Base-by-base conservation (phyloP, 1,140 invertebrate genomes). In the Contarinia nasturtii region DNA sequence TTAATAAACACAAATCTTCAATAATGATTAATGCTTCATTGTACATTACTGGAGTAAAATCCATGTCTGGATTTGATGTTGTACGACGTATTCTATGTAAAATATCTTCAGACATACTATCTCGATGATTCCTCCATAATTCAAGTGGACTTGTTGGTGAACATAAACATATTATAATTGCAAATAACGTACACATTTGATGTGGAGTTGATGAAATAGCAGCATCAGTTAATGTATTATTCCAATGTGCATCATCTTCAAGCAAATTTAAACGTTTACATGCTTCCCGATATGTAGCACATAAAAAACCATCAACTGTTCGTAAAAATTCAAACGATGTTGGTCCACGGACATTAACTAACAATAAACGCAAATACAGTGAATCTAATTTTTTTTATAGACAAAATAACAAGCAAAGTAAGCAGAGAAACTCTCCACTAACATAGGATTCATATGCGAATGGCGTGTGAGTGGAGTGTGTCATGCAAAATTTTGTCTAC, bases 101-200 rank as follows among this genome's bases (percentile, higher is more conserved):
- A 47, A 49, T 44, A 52, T 58, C 48, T 20, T 51, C 50, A 52
- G 37, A 48, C 54, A 60, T 51, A 53, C 53, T 38, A 54, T 55
- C 45, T 57, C 54, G 55, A 50, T 59, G 59, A 55, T 64, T 58
- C 47, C 57, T 46, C 56, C 57, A 62, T 33, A 66, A 43, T 47
- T 52, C 27, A 48, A 36, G 45, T 44, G 57, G 52, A 49, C 61
- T 51, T 17, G 54, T 53, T 48, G 55, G 53, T 48, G 48, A 53
- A 51, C 58, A 57, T 46, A 51, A 56, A 48, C 51, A 48, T 18
- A 60, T 53, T 43, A 66, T 60, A 43, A 65, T 63, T 33, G 57
- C 57, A 55, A 69, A 67, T 54, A 59, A 51, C 54, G 55, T 37
- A 45, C 61, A 57, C 48, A 71, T 61, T 57, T 68, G 56, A 17